Percentiles rank a stretch among this genome's conserved stretches.
phyloP scores from a whole-genome alignment of 2,113 vertebrate genomes.

The Alosa alosa region DNA sequence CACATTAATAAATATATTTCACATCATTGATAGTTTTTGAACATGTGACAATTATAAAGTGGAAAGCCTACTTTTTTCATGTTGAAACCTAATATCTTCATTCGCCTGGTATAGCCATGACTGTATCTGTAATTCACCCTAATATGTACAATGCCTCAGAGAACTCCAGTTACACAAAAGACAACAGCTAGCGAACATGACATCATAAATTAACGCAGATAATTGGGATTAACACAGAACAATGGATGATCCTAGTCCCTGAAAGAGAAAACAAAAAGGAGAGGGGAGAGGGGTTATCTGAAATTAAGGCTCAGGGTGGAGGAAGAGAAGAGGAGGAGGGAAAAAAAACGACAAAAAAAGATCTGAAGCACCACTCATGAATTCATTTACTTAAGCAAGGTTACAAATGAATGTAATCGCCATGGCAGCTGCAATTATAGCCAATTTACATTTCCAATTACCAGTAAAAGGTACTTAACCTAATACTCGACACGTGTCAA shows the following conservation, averaged over 20 bases:
- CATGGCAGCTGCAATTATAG: constrained; percentile 47
- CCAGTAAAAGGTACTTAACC: constrained; percentile 61
- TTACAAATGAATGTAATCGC: constrained; percentile 47
- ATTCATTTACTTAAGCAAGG: constrained; percentile 49
- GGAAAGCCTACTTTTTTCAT: background rate
- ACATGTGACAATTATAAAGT: background rate
- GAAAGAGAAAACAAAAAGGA: background rate
- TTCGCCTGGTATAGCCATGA: background rate
- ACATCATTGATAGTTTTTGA: background rate
- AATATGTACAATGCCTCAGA: background rate
- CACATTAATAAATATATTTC: too few species aligned
- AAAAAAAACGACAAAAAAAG: constrained; percentile 23
- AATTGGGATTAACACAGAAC: background rate
- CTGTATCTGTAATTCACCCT: background rate
- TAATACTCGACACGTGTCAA: constrained; percentile 54
- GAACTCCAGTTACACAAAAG: background rate
- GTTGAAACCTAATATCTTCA: background rate
- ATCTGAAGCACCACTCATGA: constrained; percentile 32
- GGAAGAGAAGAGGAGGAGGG: background rate
- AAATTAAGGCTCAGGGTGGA: background rate
- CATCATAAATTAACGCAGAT: background rate
- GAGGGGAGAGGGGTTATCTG: constrained; percentile 1
- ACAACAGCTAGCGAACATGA: background rate
- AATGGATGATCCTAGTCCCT: background rate
- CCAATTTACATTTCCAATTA: constrained; percentile 61